phyloP scores from a whole-genome alignment of 2,797 vertebrate genomes.

The Tolypeutes matacus region DNA sequence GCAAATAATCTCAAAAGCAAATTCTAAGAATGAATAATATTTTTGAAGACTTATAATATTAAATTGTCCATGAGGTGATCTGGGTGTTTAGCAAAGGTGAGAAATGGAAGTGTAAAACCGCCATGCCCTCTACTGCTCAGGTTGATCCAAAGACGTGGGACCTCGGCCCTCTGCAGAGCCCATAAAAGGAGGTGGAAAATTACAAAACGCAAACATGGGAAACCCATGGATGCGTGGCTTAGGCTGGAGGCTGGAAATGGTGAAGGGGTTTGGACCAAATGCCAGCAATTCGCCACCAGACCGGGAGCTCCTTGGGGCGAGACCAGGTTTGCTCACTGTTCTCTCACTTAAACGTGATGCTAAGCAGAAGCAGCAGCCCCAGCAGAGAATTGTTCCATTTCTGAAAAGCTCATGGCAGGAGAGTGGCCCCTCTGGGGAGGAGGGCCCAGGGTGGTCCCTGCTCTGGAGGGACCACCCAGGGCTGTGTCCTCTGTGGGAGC shows the following conservation, averaged over 20 bases:
- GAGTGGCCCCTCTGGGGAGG: neutral
- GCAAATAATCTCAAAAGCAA: neutral
- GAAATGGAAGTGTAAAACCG: neutral
- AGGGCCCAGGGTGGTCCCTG: neutral
- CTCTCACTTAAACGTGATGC: neutral
- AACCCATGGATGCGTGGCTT: neutral
- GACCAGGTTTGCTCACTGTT: neutral
- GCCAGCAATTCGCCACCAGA: neutral
- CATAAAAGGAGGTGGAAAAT: neutral
- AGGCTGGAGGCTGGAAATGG: neutral
- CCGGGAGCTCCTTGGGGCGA: neutral
- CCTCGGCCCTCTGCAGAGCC: neutral
- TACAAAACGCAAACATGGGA: neutral
- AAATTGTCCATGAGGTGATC: neutral
- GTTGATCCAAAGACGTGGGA: neutral
- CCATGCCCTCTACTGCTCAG: too few relatives aligned
- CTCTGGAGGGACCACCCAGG: neutral
- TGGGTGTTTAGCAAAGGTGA: constrained; percentile 17
- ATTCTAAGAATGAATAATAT: neutral
- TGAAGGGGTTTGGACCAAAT: neutral
- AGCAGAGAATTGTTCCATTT: neutral
- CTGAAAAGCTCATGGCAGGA: neutral
- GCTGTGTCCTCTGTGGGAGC: neutral
- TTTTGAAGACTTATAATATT: constrained; percentile 28
- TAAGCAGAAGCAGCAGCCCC: neutral